Conservation (phyloP, 1,140 invertebrate genomes). For the Amyelois transitella region DNA sequence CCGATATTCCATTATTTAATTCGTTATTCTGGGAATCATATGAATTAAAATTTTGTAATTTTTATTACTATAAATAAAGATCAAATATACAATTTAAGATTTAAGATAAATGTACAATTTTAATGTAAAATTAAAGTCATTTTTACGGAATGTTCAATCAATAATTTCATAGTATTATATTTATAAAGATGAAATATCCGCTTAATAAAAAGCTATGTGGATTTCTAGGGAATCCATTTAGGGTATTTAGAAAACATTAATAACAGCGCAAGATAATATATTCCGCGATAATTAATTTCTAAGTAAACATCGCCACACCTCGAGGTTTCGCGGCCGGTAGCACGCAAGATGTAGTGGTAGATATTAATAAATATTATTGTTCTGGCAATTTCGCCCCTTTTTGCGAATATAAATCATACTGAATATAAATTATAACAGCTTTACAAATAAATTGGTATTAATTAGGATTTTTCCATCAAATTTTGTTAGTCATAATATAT, state of each 20-base stretch:
- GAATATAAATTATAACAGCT: neutral
- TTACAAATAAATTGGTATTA: no score
- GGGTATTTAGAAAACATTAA: neutral
- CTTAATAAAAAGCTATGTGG: neutral
- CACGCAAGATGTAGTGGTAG: conserved; percentile 1
- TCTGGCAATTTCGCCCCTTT: neutral
- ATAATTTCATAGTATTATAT: no score
- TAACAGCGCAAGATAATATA: neutral
- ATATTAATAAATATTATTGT: conserved; percentile 1
- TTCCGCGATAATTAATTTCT: neutral
- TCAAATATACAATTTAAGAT: no score
- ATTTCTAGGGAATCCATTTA: neutral
- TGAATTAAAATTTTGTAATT: neutral
- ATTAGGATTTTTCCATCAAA: no score
- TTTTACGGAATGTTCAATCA: no score
- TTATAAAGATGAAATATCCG: neutral
- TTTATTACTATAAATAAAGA: no score
- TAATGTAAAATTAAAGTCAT: no score
- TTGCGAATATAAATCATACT: neutral
- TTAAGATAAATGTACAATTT: no score
- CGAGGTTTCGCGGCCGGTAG: neutral
- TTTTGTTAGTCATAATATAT: no score
- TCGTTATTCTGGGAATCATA: neutral
- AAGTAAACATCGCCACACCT: neutral
- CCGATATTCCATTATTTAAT: neutral